phyloP scores from a whole-genome alignment of 2,113 vertebrate genomes.

The human region GRCh38 chr5:86118501-86119000 shows the following conservation, averaged over 20 bases:
- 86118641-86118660: neutral
- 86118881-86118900: neutral
- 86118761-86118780: neutral
- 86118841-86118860: neutral
- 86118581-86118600: neutral
- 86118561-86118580: neutral
- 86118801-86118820: neutral
- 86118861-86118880: neutral
- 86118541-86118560: neutral
- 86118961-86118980: neutral
- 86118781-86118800: neutral
- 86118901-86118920: neutral
- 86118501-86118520: neutral
- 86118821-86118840: neutral
- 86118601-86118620: neutral
- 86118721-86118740: conserved; percentile 44
- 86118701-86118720: neutral
- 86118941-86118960: neutral
- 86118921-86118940: neutral
- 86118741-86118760: neutral
- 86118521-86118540: conserved; percentile 34
- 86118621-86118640: neutral
- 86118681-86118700: neutral
- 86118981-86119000: neutral
- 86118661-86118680: neutral